These are phyloP conservation scores for Euzophera pinguis DNA, from an alignment of 2,888 invertebrate genomes.

Conservation along the genomic window DNA sequence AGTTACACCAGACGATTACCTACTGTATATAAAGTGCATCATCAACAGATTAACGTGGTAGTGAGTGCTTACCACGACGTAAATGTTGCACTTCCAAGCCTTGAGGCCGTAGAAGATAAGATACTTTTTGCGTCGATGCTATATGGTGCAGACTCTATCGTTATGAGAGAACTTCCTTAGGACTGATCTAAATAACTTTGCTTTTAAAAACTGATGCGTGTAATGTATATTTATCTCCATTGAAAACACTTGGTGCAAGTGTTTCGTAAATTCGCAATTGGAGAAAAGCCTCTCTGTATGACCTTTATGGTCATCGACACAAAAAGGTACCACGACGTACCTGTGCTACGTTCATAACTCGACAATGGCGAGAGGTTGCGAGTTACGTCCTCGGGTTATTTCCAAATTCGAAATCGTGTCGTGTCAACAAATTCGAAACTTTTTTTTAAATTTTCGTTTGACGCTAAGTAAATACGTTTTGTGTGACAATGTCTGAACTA, in stretches of 20 bases:
- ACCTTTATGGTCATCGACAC: neutral
- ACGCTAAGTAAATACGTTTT: conserved; percentile 9
- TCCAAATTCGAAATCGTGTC: conserved; percentile 9
- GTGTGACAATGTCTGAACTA: conserved; percentile 9
- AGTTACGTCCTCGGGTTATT: conserved; percentile 18
- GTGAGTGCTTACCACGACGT: conserved; percentile 13
- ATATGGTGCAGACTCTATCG: too few species aligned
- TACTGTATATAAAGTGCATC: conserved; percentile 53
- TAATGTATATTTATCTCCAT: too few species aligned
- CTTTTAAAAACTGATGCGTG: too few species aligned
- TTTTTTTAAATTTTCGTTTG: conserved; percentile 11
- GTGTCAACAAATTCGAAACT: neutral
- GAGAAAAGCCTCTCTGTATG: too few species aligned
- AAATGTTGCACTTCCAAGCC: conserved; percentile 10
- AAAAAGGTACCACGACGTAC: conserved; percentile 9
- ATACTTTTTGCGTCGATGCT: conserved; percentile 14
- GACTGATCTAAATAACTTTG: too few species aligned
- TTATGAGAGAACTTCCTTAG: too few species aligned
- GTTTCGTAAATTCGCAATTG: too few species aligned
- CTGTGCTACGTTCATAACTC: neutral
- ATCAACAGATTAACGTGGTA: conserved; percentile 27
- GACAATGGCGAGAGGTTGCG: conserved; percentile 28
- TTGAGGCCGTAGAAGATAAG: neutral
- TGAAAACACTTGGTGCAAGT: too few species aligned
- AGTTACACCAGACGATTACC: conserved; percentile 57